Evolutionary conservation across 2,113 vertebrate genomes (phyloP).

Genomic region (Ginglymostoma cirratum): DNA sequence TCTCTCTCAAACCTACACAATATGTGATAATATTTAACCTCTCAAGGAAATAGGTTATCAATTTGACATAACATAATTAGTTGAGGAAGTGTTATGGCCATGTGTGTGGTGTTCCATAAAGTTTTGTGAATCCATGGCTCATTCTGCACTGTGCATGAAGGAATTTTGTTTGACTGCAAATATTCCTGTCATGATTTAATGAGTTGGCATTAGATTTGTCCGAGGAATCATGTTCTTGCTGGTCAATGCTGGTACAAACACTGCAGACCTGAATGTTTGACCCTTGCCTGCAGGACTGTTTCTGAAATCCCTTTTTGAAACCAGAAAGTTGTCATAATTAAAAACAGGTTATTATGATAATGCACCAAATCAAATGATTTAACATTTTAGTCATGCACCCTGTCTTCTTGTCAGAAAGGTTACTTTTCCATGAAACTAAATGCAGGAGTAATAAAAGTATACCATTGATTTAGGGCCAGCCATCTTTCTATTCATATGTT

Average conservation of each 20-base stretch:
- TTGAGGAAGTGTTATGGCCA: not conserved
- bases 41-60: conserved; percentile 17
- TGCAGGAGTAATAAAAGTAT: not conserved
- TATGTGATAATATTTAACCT: not conserved
- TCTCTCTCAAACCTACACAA: not conserved
- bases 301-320: not conserved
- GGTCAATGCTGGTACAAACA: not conserved
- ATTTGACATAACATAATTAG: conserved; percentile 20
- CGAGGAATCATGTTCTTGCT: not conserved
- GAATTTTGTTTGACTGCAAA: not conserved
- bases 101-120: not conserved
- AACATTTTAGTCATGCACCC: not conserved
- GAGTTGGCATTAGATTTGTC: not conserved
- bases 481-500: not conserved
- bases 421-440: not conserved
- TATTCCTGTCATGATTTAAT: not conserved
- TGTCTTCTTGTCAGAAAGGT: not conserved
- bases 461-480: not conserved
- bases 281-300: not conserved
- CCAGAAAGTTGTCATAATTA: not conserved
- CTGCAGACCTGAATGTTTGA: not conserved
- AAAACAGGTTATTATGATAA: not conserved
- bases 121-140: not conserved
- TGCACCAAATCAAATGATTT: not conserved
- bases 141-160: not conserved